Evolutionary conservation across 2,888 invertebrate species (phyloP), one percentile per base, ranked within the genome.

Genomic region (Erpobdella octoculata): DNA sequence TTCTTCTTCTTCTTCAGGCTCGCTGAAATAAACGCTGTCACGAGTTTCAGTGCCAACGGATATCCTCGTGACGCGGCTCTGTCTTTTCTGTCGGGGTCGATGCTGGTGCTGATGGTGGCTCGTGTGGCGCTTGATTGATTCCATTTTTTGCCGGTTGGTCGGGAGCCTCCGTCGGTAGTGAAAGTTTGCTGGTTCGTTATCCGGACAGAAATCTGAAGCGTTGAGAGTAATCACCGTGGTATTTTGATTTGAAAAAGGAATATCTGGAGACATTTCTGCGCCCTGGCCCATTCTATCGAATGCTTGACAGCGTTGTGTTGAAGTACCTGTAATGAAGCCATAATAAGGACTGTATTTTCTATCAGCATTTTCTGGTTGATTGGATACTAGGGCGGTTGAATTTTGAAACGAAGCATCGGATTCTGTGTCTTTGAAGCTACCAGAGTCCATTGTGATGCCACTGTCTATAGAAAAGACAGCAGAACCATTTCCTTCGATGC

Each of bases 1-100:
- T 25, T 62, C 62, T 9, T 62, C 62, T 5, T 33, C 62, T 28
- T 62, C 62, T 9, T 62, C 62, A 33, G 62, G 62, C 12, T 62
- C 62, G 31, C 62, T 62, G 35, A 33, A 62, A 31, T 62, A 62
- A 4, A 62, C 33, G 12, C 31, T 35, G 25, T 62, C 62, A 31
- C 33, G n/a, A 33, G 28, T 35, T 15, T 62, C 62, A 21, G n/a
- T 35, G 21, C 35, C 35, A 1, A 62, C 33, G 6, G 31, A 15
- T 31, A 62, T 62, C 62, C 62, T 62, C 9, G 62, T 62, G n/a
- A 62, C 62, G 62, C 25, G 28, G 21, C 62, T 53, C 21, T 53
- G 8, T n/a, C 5, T 25, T 21, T 53, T 53, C 21, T 53, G 53
- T 25, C 28, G 53, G 2, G 21, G 53, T 21, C 53, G 53, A n/a